Conservation (phyloP, 2,113 vertebrate genomes). For the Megaceryle torquata region DNA sequence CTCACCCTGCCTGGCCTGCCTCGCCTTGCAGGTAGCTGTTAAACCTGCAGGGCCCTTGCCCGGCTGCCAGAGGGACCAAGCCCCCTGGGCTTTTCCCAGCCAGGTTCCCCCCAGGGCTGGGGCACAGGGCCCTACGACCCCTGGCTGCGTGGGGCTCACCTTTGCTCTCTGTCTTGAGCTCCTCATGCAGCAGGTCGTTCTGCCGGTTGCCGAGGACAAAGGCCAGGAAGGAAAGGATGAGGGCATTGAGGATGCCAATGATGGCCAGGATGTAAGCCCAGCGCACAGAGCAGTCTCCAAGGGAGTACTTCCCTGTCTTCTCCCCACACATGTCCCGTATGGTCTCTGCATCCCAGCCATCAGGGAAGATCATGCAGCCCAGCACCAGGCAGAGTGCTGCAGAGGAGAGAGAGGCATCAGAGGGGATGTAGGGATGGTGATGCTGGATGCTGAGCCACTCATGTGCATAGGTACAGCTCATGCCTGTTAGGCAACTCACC, state of each 20-base stretch:
- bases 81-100: neutral
- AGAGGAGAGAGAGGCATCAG: neutral
- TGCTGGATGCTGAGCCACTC: fast-evolving
- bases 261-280: constrained; percentile 94
- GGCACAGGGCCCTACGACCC: fast-evolving
- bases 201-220: constrained; percentile 94
- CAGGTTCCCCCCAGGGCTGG: neutral
- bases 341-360: constrained; percentile 92
- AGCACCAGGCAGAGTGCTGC: constrained; percentile 90
- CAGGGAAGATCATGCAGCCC: constrained; percentile 92
- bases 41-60: neutral
- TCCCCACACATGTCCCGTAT: constrained; percentile 92
- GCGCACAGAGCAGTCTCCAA: constrained; percentile 92
- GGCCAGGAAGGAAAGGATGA: constrained; percentile 93
- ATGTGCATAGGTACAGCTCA: neutral
- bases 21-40: neutral
- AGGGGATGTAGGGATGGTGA: neutral
- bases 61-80: neutral
- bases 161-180: constrained; percentile 88
- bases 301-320: constrained; percentile 87
- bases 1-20: neutral
- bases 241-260: constrained; percentile 91
- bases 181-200: constrained; percentile 87
- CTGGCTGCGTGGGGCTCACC: constrained; percentile 19
- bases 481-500: neutral